phyloP scores from a whole-genome alignment of 2,888 invertebrate species.

The Rugalucina vietnamica region DNA sequence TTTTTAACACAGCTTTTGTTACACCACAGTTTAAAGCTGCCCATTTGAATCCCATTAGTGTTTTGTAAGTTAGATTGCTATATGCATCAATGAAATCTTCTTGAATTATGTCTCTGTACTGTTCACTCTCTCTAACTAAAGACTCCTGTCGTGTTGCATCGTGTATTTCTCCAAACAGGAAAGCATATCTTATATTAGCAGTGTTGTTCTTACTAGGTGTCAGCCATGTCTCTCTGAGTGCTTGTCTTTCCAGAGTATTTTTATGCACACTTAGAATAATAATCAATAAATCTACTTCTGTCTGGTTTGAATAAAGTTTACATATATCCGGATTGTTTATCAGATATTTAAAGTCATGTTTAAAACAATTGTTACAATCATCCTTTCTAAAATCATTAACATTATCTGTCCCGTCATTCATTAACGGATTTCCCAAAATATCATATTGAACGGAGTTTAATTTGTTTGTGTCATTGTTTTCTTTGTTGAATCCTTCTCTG shows the following conservation, averaged over 20 bases:
- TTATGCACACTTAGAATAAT: conserved; percentile 51
- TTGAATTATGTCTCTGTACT: conserved; percentile 55
- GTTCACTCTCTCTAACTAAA: conserved; percentile 41
- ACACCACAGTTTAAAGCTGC: conserved; percentile 50
- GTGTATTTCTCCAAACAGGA: conserved; percentile 46
- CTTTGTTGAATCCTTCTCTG: no score
- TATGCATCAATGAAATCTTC: conserved; percentile 65
- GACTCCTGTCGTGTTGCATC: neutral
- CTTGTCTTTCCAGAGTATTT: conserved; percentile 40
- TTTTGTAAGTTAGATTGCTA: conserved; percentile 63
- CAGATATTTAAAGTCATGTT: conserved; percentile 58
- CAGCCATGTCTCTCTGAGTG: conserved; percentile 61
- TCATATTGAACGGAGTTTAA: no score
- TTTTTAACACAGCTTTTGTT: conserved; percentile 62
- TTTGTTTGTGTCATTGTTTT: no score
- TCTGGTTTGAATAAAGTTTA: neutral
- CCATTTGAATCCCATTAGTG: conserved; percentile 66
- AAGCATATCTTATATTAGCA: conserved; percentile 53
- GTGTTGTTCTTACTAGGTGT: conserved; percentile 51
- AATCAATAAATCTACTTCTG: conserved; percentile 49
- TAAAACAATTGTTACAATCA: conserved; percentile 54
- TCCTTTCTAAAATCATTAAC: conserved; percentile 19
- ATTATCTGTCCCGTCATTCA: no score
- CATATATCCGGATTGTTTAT: conserved; percentile 58
- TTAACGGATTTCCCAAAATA: no score